A percentile compares a stretch with the other conserved stretches of the same genome.
These are phyloP conservation scores for Pterostichus niger DNA, from an alignment of 2,888 invertebrate species.

Conservation along the genomic window DNA sequence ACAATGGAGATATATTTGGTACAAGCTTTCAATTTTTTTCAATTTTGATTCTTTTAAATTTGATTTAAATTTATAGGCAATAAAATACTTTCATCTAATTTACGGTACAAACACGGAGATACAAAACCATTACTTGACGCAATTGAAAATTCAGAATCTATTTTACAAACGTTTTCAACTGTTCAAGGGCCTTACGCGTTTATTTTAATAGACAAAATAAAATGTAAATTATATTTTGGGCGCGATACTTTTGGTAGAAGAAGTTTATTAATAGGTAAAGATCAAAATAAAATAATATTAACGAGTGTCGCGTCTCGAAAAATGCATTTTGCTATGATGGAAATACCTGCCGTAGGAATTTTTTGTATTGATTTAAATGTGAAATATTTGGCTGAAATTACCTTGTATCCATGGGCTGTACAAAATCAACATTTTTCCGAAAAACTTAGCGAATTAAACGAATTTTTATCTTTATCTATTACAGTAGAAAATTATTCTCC, in stretches of 20 bases:
- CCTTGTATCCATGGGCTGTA: constrained; percentile 77
- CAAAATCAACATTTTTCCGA: constrained; percentile 73
- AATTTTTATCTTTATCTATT: constrained; percentile 70
- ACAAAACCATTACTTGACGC: constrained; percentile 78
- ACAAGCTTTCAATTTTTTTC: constrained; percentile 68
- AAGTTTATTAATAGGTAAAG: constrained; percentile 85
- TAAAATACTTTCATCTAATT: constrained; percentile 72
- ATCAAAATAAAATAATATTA: constrained; percentile 76
- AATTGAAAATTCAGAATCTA: constrained; percentile 72
- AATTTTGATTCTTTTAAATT: no score
- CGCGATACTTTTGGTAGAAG: constrained; percentile 92
- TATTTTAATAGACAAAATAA: constrained; percentile 84
- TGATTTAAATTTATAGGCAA: constrained; percentile 54
- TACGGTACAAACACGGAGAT: constrained; percentile 77
- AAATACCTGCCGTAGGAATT: constrained; percentile 83
- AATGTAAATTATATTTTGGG: constrained; percentile 86
- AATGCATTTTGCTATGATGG: constrained; percentile 78
- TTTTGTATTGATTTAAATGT: constrained; percentile 78
- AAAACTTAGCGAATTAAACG: constrained; percentile 74
- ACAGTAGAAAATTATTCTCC: constrained; percentile 27
- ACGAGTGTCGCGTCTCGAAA: constrained; percentile 81
- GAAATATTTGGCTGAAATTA: constrained; percentile 70
- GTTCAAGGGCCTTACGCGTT: constrained; percentile 92
- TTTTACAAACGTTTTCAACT: constrained; percentile 77
- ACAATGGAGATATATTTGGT: constrained; percentile 94